A percentile compares a stretch with the other conserved stretches of the same genome.
Evolutionary conservation across 1,140 invertebrate species (phyloP).

Genomic region (Olivierus martensii): DNA sequence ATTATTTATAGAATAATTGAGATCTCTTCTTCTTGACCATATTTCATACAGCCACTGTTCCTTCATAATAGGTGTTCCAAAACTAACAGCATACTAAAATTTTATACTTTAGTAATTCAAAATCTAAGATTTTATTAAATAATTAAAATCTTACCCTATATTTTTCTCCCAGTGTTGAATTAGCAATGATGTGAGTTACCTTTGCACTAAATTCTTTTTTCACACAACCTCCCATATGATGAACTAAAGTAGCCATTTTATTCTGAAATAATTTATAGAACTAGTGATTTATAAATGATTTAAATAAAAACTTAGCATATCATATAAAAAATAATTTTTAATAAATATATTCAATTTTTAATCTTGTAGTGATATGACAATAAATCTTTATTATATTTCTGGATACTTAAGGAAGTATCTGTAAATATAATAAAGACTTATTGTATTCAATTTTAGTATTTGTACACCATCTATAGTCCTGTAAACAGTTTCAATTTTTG

Average conservation of each 20-base stretch:
- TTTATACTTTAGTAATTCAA: not conserved
- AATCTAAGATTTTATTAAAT: not conserved
- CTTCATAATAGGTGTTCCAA: conserved; percentile 74
- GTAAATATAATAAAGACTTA: too few species aligned
- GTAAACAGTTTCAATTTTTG: too few species aligned
- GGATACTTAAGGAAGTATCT: too few species aligned
- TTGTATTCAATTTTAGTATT: too few species aligned
- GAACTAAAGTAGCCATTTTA: conserved; percentile 66
- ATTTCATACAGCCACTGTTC: conserved; percentile 71
- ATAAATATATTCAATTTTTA: too few species aligned
- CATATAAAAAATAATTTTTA: too few species aligned
- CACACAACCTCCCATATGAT: conserved; percentile 88
- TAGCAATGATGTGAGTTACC: conserved; percentile 85
- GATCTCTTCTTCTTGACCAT: conserved; percentile 57
- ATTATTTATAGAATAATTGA: conserved; percentile 47
- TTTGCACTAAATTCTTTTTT: conserved; percentile 71
- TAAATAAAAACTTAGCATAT: too few species aligned
- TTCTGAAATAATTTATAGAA: too few species aligned
- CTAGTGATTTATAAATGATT: too few species aligned
- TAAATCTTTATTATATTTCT: too few species aligned
- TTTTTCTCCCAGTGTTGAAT: conserved; percentile 71
- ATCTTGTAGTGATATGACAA: too few species aligned
- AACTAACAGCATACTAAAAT: conserved; percentile 53
- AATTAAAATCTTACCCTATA: conserved; percentile 38
- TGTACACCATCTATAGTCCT: too few species aligned